These are phyloP conservation scores for Phalacrocorax aristotelis DNA, from an alignment of 2,113 vertebrate genomes.

Conservation along the genomic window DNA sequence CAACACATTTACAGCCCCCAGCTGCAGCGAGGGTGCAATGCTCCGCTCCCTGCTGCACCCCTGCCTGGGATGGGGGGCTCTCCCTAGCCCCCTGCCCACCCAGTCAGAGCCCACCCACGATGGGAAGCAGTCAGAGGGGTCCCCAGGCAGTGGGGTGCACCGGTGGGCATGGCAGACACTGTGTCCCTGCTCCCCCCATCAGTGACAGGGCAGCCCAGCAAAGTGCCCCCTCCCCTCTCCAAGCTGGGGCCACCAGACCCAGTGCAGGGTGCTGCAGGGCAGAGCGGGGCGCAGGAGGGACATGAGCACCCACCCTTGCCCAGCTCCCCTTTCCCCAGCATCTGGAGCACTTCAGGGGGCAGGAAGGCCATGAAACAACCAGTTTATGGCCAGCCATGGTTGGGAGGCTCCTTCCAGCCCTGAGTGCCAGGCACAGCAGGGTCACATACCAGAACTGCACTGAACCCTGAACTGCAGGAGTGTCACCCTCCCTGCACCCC, in stretches of 20 bases:
- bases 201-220: background rate
- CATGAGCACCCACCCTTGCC: background rate
- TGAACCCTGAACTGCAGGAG: background rate
- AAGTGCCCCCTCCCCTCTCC: fast-evolving
- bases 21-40: background rate
- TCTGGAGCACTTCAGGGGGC: background rate
- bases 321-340: background rate
- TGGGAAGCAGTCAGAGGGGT: background rate
- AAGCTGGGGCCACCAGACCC: background rate
- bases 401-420: background rate
- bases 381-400: background rate
- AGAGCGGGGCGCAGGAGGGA: background rate
- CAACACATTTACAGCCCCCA: background rate
- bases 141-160: background rate
- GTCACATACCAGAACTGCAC: fast-evolving
- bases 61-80: fast-evolving
- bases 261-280: background rate
- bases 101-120: background rate
- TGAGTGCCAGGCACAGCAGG: background rate
- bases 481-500: background rate
- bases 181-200: fast-evolving
- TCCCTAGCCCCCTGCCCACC: background rate
- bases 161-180: background rate
- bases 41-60: background rate
- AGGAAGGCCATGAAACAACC: background rate